phyloP scores from a whole-genome alignment of 2,797 vertebrate genomes.

The Clarias pachynema region DNA sequence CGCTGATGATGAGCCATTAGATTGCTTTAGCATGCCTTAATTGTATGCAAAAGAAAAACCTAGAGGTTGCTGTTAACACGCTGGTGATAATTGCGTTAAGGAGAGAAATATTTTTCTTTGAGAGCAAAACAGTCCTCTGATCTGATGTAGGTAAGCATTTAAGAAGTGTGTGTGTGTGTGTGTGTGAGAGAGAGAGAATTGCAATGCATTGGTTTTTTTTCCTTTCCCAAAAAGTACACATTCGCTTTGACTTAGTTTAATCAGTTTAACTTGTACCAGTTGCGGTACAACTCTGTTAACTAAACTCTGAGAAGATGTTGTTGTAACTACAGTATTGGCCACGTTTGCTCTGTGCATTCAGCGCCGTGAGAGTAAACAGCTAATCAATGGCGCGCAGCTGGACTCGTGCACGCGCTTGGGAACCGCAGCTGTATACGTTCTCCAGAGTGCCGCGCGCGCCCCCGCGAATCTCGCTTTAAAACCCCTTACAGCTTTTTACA shows the following conservation, averaged over 20 bases:
- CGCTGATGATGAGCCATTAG: slow-evolving; percentile 66
- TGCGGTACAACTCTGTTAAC: background rate
- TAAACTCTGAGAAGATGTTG: no score
- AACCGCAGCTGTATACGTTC: slow-evolving; percentile 23
- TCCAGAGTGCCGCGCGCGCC: background rate
- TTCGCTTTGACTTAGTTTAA: background rate
- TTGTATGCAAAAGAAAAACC: background rate
- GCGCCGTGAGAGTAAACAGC: slow-evolving; percentile 7
- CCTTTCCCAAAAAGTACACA: background rate
- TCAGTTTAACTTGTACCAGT: background rate
- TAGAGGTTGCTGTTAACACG: background rate
- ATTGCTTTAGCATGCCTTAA: background rate
- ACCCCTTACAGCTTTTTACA: background rate
- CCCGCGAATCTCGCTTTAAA: background rate
- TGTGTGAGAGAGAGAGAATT: background rate
- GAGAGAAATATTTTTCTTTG: background rate
- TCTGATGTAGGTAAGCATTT: background rate
- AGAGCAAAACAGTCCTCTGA: background rate
- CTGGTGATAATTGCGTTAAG: background rate
- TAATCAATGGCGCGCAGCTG: slow-evolving; percentile 39
- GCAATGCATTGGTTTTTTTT: background rate
- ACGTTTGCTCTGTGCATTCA: background rate
- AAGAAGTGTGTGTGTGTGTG: background rate
- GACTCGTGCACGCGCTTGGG: slow-evolving; percentile 28
- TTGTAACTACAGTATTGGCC: background rate